Conservation (phyloP, 2,113 vertebrate species). For the Scolopax mira region DNA sequence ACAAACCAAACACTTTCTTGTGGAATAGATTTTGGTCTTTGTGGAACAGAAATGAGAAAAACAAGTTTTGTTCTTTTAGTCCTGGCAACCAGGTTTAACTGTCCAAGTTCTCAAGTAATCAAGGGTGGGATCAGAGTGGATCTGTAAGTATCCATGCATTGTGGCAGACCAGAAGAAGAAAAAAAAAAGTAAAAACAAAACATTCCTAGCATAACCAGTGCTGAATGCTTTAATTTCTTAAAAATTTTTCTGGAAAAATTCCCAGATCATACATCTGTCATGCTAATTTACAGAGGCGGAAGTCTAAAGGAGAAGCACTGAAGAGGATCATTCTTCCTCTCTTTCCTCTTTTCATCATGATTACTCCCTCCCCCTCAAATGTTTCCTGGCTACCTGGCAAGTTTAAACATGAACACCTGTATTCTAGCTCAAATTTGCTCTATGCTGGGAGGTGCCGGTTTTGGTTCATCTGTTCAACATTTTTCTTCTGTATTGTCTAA, state of each 20-base stretch:
- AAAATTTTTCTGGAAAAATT: conserved; percentile 67
- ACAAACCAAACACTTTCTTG: background rate
- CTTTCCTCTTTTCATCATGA: background rate
- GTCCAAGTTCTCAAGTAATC: background rate
- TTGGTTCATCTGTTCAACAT: background rate
- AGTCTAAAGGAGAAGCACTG: conserved; percentile 7
- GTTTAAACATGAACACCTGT: background rate
- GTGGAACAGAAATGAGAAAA: background rate
- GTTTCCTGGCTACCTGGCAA: background rate
- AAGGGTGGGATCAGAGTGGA: background rate
- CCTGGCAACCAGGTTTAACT: background rate
- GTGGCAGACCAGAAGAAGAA: background rate
- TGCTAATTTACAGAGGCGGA: conserved; percentile 63
- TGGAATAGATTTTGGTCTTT: background rate
- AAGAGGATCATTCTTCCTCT: conserved; percentile 1
- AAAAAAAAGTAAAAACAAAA: background rate
- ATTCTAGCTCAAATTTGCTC: background rate
- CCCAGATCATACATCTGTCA: conserved; percentile 70
- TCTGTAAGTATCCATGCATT: background rate
- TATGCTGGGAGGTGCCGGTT: background rate
- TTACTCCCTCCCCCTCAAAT: background rate
- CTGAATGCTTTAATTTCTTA: conserved; percentile 60
- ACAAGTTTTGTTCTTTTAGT: background rate
- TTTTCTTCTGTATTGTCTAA: background rate
- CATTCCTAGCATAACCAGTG: conserved; percentile 1